A percentile compares a stretch with the other conserved stretches of the same genome.
Conservation (phyloP, 23 tunicate genomes). For the Clavelina lepadiformis region DNA sequence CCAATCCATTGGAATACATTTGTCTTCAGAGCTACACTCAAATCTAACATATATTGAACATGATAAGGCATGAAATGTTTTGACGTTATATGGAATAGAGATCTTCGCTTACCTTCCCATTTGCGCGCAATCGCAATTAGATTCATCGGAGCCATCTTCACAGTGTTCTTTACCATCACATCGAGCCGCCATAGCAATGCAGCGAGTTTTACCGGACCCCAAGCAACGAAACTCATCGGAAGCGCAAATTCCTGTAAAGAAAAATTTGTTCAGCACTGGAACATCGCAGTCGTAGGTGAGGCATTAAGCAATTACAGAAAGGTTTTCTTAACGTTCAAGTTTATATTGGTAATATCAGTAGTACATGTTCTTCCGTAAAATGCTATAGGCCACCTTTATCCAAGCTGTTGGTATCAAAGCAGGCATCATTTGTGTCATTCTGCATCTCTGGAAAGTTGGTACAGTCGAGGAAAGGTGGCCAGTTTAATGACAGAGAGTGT, state of each 20-base stretch:
- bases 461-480: conserved; percentile 71
- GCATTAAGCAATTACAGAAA: too few relatives aligned
- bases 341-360: too few relatives aligned
- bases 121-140: conserved; percentile 42
- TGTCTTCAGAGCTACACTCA: conserved; percentile 23
- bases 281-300: too few relatives aligned
- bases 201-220: conserved; percentile 13
- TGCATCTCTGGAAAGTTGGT: conserved; percentile 31
- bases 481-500: conserved; percentile 28
- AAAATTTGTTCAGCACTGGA: too few relatives aligned
- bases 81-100: not conserved
- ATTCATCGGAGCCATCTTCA: conserved; percentile 72
- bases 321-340: too few relatives aligned
- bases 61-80: too few relatives aligned
- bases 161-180: conserved; percentile 75
- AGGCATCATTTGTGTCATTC: conserved; percentile 4
- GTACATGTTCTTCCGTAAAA: too few relatives aligned
- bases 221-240: conserved; percentile 27
- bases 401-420: conserved; percentile 9
- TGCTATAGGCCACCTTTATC: conserved; percentile 7
- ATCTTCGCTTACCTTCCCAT: conserved; percentile 25
- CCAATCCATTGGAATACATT: conserved; percentile 35
- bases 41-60: too few relatives aligned
- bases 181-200: conserved; percentile 44
- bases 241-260: conserved; percentile 40